Conservation (phyloP, 2,797 vertebrate species). For the Apogon hyalosoma region DNA sequence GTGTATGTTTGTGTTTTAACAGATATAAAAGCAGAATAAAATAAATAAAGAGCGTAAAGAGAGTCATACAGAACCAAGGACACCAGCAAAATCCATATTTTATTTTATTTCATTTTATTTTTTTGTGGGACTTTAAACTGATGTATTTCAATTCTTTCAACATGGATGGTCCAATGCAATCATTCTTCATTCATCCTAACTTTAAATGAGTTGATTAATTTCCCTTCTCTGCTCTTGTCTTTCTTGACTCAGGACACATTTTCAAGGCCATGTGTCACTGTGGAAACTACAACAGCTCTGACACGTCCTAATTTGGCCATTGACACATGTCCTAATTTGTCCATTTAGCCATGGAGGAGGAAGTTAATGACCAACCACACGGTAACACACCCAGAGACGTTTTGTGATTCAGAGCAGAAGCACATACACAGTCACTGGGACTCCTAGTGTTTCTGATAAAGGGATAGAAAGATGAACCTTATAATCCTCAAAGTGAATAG, state of each 20-base stretch:
- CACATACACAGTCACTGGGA: neutral
- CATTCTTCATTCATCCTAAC: neutral
- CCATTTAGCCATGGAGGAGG: constrained; percentile 28
- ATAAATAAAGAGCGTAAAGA: neutral
- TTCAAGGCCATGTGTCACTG: constrained; percentile 4
- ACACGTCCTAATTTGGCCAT: constrained; percentile 36
- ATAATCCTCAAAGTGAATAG: constrained; percentile 3
- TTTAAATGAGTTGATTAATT: constrained; percentile 21
- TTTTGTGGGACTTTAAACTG: constrained; percentile 13
- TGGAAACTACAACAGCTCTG: neutral
- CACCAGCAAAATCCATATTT: neutral
- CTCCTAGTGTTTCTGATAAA: neutral
- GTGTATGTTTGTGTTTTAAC: neutral
- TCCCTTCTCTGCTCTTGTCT: neutral
- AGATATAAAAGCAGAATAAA: constrained; percentile 10
- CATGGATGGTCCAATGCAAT: neutral
- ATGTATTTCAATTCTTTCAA: constrained; percentile 8
- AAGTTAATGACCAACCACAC: constrained; percentile 10
- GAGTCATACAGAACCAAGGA: neutral
- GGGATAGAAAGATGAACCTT: constrained; percentile 16
- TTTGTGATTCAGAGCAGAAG: no score
- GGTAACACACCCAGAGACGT: neutral
- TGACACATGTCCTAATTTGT: constrained; percentile 56
- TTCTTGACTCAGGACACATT: constrained; percentile 30
- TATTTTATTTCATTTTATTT: neutral